Evolutionary conservation across 1,140 invertebrate species (phyloP).

Genomic region (Cryptotermes secundus): DNA sequence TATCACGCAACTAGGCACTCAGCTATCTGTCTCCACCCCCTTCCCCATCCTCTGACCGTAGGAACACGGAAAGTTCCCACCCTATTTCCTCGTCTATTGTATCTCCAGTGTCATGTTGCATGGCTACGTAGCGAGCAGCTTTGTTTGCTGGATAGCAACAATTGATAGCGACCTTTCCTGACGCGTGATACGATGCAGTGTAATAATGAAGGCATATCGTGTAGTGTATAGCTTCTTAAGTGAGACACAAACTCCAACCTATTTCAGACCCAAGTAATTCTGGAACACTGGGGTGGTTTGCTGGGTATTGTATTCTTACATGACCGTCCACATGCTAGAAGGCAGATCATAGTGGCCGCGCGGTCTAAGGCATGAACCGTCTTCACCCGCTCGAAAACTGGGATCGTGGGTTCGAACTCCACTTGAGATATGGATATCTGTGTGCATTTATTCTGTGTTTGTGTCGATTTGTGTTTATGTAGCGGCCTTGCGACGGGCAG

Average conservation of each 20-base stretch:
- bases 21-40: not conserved
- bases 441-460: no score
- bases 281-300: no score
- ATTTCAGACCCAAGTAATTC: no score
- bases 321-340: no score
- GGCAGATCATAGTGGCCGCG: no score
- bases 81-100: not conserved
- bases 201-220: not conserved
- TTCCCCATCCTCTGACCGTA: not conserved
- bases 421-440: no score
- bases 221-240: not conserved
- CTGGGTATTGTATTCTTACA: no score
- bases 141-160: not conserved
- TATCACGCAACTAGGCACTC: conserved; percentile 1
- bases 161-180: not conserved
- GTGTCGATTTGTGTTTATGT: no score
- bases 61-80: not conserved
- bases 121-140: not conserved
- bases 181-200: not conserved
- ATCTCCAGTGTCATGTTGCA: not conserved
- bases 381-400: no score
- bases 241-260: not conserved
- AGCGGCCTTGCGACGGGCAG: no score
- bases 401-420: no score
- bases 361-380: no score